Conservation (phyloP, 2,797 vertebrate genomes). For the Gallinago stenura region DNA sequence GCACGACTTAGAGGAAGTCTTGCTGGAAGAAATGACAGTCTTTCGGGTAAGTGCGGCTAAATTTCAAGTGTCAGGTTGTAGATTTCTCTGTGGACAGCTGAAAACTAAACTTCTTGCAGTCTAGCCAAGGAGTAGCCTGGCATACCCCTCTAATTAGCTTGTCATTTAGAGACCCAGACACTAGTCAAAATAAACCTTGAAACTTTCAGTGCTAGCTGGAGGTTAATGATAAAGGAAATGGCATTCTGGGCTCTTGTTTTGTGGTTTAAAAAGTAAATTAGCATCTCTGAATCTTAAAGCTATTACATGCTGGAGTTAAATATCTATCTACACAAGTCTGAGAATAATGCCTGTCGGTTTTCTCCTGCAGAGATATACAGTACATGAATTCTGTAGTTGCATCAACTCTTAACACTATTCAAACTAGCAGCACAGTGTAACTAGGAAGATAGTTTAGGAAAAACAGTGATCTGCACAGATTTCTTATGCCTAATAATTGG, state of each 20-base stretch:
- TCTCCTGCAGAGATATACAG: not conserved
- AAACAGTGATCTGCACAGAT: not conserved
- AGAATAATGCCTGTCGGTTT: not conserved
- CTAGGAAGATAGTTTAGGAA: not conserved
- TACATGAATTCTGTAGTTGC: not conserved
- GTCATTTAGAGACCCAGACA: conserved; percentile 72
- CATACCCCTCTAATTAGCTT: conserved; percentile 74
- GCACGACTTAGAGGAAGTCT: conserved; percentile 97
- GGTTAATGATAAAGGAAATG: conserved; percentile 58
- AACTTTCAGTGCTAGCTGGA: conserved; percentile 52
- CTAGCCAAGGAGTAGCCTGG: conserved; percentile 52
- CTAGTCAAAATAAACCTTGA: conserved; percentile 80
- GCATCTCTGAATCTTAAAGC: not conserved
- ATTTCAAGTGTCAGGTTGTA: conserved; percentile 71
- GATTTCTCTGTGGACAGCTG: conserved; percentile 69
- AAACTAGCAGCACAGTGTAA: not conserved
- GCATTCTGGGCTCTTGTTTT: conserved; percentile 31
- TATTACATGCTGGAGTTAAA: not conserved
- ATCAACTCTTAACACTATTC: not conserved
- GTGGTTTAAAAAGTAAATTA: conserved; percentile 50
- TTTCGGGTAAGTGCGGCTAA: conserved; percentile 88
- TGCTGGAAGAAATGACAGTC: conserved; percentile 97
- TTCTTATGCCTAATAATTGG: not conserved
- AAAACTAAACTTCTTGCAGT: conserved; percentile 28
- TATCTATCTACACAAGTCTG: not conserved